phyloP scores from a whole-genome alignment of 2,888 invertebrate genomes.

The Mongoloraphidia duomilia region DNA sequence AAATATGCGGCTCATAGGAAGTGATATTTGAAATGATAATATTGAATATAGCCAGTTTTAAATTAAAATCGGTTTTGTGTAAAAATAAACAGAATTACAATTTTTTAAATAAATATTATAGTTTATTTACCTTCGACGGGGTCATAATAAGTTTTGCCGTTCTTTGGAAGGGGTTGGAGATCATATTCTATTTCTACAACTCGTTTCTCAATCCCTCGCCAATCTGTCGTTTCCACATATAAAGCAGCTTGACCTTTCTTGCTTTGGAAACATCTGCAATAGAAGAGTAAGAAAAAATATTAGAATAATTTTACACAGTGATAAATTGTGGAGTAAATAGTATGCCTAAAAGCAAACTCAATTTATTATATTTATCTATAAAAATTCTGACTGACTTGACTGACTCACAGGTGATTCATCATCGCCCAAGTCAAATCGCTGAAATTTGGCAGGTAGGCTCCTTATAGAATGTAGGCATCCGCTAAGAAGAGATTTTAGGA shows the following conservation, averaged over 20 bases:
- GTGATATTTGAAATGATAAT: not conserved
- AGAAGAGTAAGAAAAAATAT: conserved; percentile 5
- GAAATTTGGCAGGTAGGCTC: too few species aligned
- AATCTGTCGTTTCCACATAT: conserved; percentile 43
- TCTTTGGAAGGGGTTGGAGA: conserved; percentile 40
- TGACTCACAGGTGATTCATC: too few species aligned
- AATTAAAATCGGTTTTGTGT: not conserved
- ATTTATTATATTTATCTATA: too few species aligned
- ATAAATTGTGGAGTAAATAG: too few species aligned
- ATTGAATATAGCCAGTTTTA: too few species aligned
- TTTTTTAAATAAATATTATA: conserved; percentile 7
- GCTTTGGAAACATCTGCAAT: conserved; percentile 45
- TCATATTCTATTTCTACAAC: conserved; percentile 54
- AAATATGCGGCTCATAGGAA: not conserved
- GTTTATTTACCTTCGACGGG: conserved; percentile 38
- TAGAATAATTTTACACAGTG: too few species aligned
- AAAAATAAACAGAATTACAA: not conserved
- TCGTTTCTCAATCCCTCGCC: conserved; percentile 34
- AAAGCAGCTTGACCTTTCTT: conserved; percentile 47
- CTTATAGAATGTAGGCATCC: too few species aligned
- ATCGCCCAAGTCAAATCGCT: too few species aligned
- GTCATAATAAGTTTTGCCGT: conserved; percentile 34
- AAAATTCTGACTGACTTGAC: too few species aligned
- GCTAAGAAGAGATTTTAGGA: too few species aligned
- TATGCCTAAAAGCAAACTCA: too few species aligned